Evolutionary conservation across 2,888 invertebrate species (phyloP).

Genomic region (Hanleya hanleyi): DNA sequence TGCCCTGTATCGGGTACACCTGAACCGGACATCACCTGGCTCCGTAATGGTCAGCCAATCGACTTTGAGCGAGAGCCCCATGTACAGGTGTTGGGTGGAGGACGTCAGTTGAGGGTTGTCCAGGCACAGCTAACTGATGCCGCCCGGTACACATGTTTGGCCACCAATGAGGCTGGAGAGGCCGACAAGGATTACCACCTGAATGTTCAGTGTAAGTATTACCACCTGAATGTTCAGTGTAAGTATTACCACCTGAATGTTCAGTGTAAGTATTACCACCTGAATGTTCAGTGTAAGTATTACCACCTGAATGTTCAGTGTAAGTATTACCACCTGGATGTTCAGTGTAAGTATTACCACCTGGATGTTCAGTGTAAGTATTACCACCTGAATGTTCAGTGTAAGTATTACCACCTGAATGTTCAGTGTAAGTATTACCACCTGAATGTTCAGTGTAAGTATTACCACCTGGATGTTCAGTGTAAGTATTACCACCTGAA

Average conservation of each 20-base stretch:
- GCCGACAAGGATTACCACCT: slow-evolving; percentile 64
- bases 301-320: too few relatives aligned
- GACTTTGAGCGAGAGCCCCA: slow-evolving; percentile 42
- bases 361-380: too few relatives aligned
- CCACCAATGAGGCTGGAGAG: slow-evolving; percentile 74
- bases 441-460: too few relatives aligned
- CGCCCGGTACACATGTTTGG: slow-evolving; percentile 73
- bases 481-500: too few relatives aligned
- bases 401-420: too few relatives aligned
- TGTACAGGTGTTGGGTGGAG: slow-evolving; percentile 44
- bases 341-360: too few relatives aligned
- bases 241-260: not conserved
- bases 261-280: too few relatives aligned
- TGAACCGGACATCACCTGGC: slow-evolving; percentile 64
- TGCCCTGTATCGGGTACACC: slow-evolving; percentile 68
- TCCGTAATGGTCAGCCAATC: slow-evolving; percentile 55
- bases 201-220: slow-evolving; percentile 64
- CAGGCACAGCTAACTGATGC: slow-evolving; percentile 53
- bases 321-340: too few relatives aligned
- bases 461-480: too few relatives aligned
- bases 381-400: too few relatives aligned
- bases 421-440: too few relatives aligned
- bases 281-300: too few relatives aligned
- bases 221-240: not conserved
- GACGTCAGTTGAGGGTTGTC: slow-evolving; percentile 58